These are phyloP conservation scores for Cliona cf. orientalis DNA, from an alignment of 37 sponge, comb jelly and placozoan species.

Conservation along the genomic window DNA sequence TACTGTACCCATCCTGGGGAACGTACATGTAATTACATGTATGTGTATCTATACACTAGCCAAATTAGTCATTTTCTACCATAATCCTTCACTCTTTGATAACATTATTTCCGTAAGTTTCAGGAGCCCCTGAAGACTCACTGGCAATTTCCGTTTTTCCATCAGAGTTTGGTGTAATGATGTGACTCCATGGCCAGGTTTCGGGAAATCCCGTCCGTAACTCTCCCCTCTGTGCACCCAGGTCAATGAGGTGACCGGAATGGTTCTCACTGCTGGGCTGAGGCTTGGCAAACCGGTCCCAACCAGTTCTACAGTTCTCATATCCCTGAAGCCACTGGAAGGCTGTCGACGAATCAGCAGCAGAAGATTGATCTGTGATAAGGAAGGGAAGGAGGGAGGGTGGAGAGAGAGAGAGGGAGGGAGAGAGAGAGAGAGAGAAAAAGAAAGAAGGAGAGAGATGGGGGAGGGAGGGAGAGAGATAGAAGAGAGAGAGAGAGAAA, in stretches of 20 bases:
- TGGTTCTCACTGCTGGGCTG: not conserved
- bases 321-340: slow-evolving; percentile 67
- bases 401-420: not conserved
- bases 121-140: slow-evolving; percentile 7
- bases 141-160: slow-evolving; percentile 67
- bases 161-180: slow-evolving; percentile 64
- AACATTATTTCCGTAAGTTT: no score
- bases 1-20: no score
- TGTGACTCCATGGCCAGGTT: slow-evolving; percentile 81
- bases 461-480: slow-evolving; percentile 6
- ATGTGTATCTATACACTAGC: no score
- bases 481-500: not conserved
- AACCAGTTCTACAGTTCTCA: slow-evolving; percentile 50
- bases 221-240: not conserved
- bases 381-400: not conserved
- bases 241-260: not conserved
- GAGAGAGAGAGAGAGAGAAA: not conserved
- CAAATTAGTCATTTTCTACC: no score
- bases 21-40: no score
- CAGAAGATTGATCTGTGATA: not conserved
- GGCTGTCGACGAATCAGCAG: slow-evolving; percentile 17
- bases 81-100: no score
- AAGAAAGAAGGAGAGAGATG: not conserved
- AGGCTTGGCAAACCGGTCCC: slow-evolving; percentile 71
- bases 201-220: slow-evolving; percentile 10